phyloP scores from a whole-genome alignment of 2,113 vertebrate genomes.

The Terrapene triunguis region DNA sequence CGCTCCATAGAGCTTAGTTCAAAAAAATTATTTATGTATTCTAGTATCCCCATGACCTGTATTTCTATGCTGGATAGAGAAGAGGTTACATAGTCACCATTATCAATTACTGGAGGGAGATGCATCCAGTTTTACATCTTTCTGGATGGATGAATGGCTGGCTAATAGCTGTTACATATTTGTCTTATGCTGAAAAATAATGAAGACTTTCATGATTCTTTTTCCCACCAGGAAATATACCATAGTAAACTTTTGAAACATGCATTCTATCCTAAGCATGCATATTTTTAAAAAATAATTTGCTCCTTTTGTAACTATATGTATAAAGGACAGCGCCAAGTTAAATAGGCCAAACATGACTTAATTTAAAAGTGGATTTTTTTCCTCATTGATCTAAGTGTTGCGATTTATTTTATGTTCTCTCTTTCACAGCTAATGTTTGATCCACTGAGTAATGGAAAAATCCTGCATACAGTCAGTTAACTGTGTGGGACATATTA shows the following conservation, averaged over 20 bases:
- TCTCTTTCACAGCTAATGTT: background rate
- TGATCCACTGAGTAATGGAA: background rate
- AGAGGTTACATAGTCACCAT: conserved; percentile 12
- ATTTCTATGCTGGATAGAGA: background rate
- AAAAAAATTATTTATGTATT: conserved; percentile 28
- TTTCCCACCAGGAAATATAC: background rate
- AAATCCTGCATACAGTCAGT: background rate
- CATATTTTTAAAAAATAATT: background rate
- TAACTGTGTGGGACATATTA: background rate
- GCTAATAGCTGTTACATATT: conserved; percentile 25
- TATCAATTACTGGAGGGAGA: background rate
- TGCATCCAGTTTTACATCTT: conserved; percentile 32
- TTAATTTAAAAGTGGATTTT: background rate
- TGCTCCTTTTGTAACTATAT: background rate
- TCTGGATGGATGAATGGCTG: conserved; percentile 5
- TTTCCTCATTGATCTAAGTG: background rate
- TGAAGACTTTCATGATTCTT: background rate
- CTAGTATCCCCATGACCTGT: background rate
- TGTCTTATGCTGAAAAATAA: conserved; percentile 25
- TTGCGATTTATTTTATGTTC: background rate
- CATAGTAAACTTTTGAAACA: background rate
- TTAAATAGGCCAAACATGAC: background rate
- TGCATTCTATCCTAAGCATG: background rate
- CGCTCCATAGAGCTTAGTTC: background rate
- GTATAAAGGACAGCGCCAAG: background rate